phyloP scores from a whole-genome alignment of 2,797 vertebrate genomes.

The Pseudochromis fuscus region DNA sequence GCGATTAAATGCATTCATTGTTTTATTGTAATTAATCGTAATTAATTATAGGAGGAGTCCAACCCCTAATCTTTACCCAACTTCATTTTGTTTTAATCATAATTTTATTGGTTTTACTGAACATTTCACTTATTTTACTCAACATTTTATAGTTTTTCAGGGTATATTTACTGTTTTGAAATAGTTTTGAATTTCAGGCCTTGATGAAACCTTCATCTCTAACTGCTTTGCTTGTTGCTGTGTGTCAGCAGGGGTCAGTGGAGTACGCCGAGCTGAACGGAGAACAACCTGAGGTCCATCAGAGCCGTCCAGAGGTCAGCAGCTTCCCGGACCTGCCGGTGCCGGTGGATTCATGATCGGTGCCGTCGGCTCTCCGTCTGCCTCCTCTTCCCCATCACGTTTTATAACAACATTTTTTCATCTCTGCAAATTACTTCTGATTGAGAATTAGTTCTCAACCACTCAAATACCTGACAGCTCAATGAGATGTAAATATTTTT shows the following conservation, averaged over 20 bases:
- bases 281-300: conserved; percentile 57
- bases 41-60: too few species aligned
- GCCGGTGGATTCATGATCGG: conserved; percentile 66
- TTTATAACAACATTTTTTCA: not conserved
- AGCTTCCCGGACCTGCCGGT: conserved; percentile 68
- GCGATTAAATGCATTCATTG: too few species aligned
- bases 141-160: too few species aligned
- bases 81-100: too few species aligned
- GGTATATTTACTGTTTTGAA: too few species aligned
- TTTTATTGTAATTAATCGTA: too few species aligned
- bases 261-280: conserved; percentile 79
- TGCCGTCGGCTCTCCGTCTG: fast-evolving
- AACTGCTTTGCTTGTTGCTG: conserved; percentile 11
- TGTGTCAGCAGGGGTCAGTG: conserved; percentile 75
- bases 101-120: too few species aligned
- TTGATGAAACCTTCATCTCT: too few species aligned
- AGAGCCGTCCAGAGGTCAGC: conserved; percentile 35
- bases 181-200: too few species aligned
- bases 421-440: not conserved
- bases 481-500: conserved; percentile 58
- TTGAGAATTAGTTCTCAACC: too few species aligned
- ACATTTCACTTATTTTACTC: too few species aligned
- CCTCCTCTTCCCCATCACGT: not conserved
- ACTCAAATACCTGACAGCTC: not conserved
- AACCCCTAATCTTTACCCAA: too few species aligned